These are phyloP conservation scores for Pyrgilauda ruficollis DNA, from an alignment of 2,113 vertebrate species.

Conservation along the genomic window DNA sequence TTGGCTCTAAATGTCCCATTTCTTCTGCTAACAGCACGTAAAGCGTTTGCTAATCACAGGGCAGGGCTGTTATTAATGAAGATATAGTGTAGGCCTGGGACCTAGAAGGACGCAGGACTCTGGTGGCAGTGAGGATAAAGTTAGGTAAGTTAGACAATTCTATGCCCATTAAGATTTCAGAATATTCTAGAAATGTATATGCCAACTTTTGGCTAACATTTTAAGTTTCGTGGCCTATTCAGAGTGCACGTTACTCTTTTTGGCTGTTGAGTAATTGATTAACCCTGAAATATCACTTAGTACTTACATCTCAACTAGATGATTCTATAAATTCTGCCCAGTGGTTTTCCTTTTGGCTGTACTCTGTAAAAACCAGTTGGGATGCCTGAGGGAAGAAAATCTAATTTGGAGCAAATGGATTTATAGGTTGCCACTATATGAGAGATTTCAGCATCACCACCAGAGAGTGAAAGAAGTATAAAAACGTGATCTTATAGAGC, in stretches of 20 bases:
- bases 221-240: not conserved
- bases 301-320: not conserved
- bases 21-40: not conserved
- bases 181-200: not conserved
- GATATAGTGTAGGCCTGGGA: rapidly evolving
- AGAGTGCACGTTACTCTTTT: not conserved
- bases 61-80: not conserved
- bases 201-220: not conserved
- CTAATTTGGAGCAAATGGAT: not conserved
- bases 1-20: not conserved
- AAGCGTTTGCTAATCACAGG: not conserved
- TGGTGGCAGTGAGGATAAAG: not conserved
- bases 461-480: not conserved
- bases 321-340: not conserved
- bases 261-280: not conserved
- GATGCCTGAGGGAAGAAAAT: not conserved
- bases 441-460: not conserved
- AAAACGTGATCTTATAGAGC: not conserved
- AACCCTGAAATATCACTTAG: not conserved
- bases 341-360: not conserved
- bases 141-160: not conserved
- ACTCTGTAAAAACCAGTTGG: not conserved
- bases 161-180: not conserved
- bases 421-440: not conserved
- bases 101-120: too few relatives aligned